A percentile compares a stretch with the other conserved stretches of the same genome.
phyloP scores from a whole-genome alignment of 2,888 invertebrate species.

The Pterobdella sp. region DNA sequence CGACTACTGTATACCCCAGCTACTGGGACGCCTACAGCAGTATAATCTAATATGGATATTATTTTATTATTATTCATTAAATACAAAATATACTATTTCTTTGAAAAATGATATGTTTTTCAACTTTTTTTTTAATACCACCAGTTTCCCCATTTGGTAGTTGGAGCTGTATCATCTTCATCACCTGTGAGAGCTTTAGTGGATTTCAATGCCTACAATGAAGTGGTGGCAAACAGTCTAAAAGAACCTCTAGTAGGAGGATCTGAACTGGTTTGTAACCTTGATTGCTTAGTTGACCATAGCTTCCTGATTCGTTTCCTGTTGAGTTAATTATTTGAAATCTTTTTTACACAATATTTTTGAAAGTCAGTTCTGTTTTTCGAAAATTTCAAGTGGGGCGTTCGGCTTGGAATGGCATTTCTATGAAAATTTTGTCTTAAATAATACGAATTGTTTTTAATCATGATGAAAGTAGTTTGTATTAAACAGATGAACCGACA shows the following conservation, averaged over 20 bases:
- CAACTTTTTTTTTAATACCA: slow-evolving; percentile 16
- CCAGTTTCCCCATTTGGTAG: slow-evolving; percentile 42
- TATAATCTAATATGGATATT: too few relatives aligned
- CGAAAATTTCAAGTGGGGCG: too few relatives aligned
- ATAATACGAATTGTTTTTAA: too few relatives aligned
- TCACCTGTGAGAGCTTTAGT: slow-evolving; percentile 41
- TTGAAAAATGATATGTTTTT: background rate
- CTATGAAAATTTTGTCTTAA: too few relatives aligned
- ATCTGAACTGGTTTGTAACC: slow-evolving; percentile 32
- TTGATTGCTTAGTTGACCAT: background rate
- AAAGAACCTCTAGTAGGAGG: slow-evolving; percentile 40
- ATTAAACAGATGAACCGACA: too few relatives aligned
- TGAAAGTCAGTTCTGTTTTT: background rate
- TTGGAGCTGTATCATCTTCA: slow-evolving; percentile 41
- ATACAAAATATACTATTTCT: too few relatives aligned
- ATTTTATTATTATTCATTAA: too few relatives aligned
- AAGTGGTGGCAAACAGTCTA: slow-evolving; percentile 41
- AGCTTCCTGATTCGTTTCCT: background rate
- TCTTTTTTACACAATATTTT: background rate
- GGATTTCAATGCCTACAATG: slow-evolving; percentile 42
- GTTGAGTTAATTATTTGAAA: background rate
- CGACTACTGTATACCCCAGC: too few relatives aligned
- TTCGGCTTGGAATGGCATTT: too few relatives aligned
- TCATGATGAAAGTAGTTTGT: too few relatives aligned
- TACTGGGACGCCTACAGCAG: too few relatives aligned